These are phyloP conservation scores for Serilophus lunatus DNA, from an alignment of 2,113 vertebrate species.

Conservation along the genomic window DNA sequence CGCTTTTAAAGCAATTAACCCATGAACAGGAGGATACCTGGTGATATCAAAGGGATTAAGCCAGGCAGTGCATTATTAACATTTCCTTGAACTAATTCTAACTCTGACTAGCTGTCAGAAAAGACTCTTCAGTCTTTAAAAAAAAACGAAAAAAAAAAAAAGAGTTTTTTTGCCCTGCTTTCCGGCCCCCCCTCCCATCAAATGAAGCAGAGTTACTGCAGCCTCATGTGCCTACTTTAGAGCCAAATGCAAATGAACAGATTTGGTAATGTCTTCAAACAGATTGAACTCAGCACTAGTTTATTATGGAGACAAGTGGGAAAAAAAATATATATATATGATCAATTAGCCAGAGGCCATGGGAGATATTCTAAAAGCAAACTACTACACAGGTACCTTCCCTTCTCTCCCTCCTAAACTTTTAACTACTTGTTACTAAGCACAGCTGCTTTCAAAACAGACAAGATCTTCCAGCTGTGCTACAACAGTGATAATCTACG, in stretches of 20 bases:
- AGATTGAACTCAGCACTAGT: conserved; percentile 33
- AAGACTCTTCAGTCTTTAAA: conserved; percentile 73
- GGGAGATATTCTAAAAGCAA: conserved; percentile 57
- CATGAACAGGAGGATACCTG: conserved; percentile 89
- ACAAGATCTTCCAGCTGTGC: not conserved
- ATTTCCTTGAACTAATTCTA: conserved; percentile 89
- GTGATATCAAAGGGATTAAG: conserved; percentile 89
- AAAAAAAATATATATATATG: not conserved
- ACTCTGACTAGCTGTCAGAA: conserved; percentile 84
- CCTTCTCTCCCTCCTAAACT: conserved; percentile 48
- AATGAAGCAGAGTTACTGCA: conserved; percentile 70
- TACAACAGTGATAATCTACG: conserved; percentile 38
- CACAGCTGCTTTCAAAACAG: conserved; percentile 45
- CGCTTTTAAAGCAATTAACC: conserved; percentile 98
- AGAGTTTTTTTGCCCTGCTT: conserved; percentile 58
- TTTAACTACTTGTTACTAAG: conserved; percentile 27
- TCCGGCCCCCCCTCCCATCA: not conserved
- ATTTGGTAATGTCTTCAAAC: conserved; percentile 66
- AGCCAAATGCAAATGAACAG: conserved; percentile 76
- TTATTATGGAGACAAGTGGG: conserved; percentile 14
- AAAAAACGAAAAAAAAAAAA: not conserved
- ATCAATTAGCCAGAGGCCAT: conserved; percentile 72
- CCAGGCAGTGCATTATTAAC: conserved; percentile 84
- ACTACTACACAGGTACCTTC: conserved; percentile 44
- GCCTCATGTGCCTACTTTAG: conserved; percentile 64